Evolutionary conservation across 2,888 invertebrate species (phyloP).

Genomic region (Pemphredon lugubris): DNA sequence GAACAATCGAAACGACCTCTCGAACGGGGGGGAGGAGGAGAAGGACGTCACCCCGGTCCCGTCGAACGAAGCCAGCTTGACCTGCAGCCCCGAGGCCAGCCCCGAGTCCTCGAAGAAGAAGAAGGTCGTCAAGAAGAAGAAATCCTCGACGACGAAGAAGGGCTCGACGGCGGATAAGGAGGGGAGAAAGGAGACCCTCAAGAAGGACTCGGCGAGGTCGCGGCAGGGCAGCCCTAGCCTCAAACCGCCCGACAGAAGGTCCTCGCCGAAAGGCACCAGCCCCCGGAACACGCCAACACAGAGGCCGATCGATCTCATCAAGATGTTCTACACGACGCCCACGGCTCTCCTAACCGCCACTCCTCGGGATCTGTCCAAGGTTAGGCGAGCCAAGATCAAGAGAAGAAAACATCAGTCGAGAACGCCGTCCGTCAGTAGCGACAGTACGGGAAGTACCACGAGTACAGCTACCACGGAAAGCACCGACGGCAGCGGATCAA

Average conservation of each 20-base stretch:
- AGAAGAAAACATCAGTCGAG: slow-evolving; percentile 74
- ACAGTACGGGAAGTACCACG: slow-evolving; percentile 77
- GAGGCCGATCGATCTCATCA: slow-evolving; percentile 75
- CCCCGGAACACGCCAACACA: slow-evolving; percentile 71
- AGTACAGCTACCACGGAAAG: slow-evolving; percentile 73
- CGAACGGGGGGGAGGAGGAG: slow-evolving; percentile 67
- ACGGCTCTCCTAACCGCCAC: slow-evolving; percentile 77
- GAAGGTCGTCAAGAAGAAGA: slow-evolving; percentile 72
- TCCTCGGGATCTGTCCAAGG: slow-evolving; percentile 77
- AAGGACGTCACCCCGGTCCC: slow-evolving; percentile 60
- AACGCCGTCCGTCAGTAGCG: slow-evolving; percentile 75
- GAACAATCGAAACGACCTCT: slow-evolving; percentile 72
- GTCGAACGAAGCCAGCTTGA: slow-evolving; percentile 48
- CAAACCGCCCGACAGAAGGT: slow-evolving; percentile 55
- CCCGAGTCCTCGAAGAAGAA: slow-evolving; percentile 74
- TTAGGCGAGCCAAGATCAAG: slow-evolving; percentile 76
- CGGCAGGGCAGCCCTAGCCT: slow-evolving; percentile 47
- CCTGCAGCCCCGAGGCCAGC: slow-evolving; percentile 54
- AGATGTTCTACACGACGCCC: slow-evolving; percentile 79
- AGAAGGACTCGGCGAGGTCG: slow-evolving; percentile 40
- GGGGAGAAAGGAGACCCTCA: slow-evolving; percentile 27
- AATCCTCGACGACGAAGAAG: slow-evolving; percentile 66
- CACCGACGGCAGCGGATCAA: slow-evolving; percentile 75
- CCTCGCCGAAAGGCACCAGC: slow-evolving; percentile 55
- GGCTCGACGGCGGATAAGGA: slow-evolving; percentile 50